A percentile compares a stretch with the other conserved stretches of the same genome.
Conservation (phyloP, 2,888 invertebrate species). For the Noctua fimbriata region DNA sequence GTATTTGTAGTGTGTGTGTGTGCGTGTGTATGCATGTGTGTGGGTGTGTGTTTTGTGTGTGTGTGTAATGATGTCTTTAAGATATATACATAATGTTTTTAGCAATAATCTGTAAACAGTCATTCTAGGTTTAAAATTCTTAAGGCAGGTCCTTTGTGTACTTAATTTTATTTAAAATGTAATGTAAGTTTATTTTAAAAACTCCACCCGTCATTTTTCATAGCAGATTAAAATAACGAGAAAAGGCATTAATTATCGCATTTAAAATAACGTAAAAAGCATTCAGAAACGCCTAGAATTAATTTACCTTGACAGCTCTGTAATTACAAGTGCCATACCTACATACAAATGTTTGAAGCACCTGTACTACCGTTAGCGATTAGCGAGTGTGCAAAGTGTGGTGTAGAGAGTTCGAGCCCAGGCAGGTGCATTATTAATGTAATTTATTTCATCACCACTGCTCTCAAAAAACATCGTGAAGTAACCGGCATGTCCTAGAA, state of each 20-base stretch:
- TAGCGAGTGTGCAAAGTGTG: neutral
- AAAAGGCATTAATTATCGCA: neutral
- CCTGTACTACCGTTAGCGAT: neutral
- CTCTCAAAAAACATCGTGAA: neutral
- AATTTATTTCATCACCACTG: neutral
- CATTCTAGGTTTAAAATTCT: neutral
- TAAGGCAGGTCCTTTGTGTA: neutral
- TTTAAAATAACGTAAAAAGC: conserved; percentile 6
- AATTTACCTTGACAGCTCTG: conserved; percentile 36
- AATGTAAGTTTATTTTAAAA: neutral
- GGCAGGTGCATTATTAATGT: neutral
- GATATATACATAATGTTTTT: neutral
- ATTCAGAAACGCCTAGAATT: conserved; percentile 9
- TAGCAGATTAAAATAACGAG: neutral
- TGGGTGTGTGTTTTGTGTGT: no score
- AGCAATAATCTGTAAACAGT: neutral
- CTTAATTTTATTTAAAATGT: neutral
- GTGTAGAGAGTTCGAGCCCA: neutral
- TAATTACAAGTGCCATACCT: conserved; percentile 29
- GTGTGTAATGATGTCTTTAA: neutral
- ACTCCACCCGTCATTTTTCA: neutral
- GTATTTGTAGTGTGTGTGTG: no score
- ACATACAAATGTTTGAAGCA: neutral
- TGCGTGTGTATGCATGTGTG: no score
- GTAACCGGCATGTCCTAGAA: neutral